phyloP scores from a whole-genome alignment of 2,888 invertebrate species.

The Clanis bilineata region DNA sequence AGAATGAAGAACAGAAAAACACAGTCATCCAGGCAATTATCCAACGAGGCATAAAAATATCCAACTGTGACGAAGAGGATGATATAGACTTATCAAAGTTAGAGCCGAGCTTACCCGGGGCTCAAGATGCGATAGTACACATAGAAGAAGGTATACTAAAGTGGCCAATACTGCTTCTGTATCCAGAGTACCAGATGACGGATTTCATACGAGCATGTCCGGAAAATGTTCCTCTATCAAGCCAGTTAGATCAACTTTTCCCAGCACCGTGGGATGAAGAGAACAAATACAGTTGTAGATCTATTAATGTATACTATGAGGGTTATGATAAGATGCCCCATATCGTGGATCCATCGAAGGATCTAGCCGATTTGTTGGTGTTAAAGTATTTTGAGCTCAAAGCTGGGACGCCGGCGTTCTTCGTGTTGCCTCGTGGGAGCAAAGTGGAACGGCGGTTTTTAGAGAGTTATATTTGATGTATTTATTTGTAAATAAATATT shows the following conservation, averaged over 20 bases:
- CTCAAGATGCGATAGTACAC: conserved; percentile 84
- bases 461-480: conserved; percentile 63
- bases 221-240: conserved; percentile 85
- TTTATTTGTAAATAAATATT: conserved; percentile 3
- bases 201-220: conserved; percentile 93
- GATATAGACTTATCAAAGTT: conserved; percentile 78
- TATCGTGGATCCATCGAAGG: conserved; percentile 78
- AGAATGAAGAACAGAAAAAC: conserved; percentile 66
- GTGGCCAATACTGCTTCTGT: conserved; percentile 95
- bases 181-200: conserved; percentile 93
- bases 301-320: conserved; percentile 88
- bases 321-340: conserved; percentile 84
- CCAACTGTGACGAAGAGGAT: conserved; percentile 74
- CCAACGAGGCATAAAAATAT: conserved; percentile 77
- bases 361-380: conserved; percentile 83
- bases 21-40: conserved; percentile 66
- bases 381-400: conserved; percentile 83
- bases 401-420: conserved; percentile 86
- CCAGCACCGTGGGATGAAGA: conserved; percentile 88
- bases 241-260: conserved; percentile 82
- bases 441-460: conserved; percentile 82
- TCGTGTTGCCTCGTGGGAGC: conserved; percentile 82
- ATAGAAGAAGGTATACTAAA: conserved; percentile 83
- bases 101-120: conserved; percentile 85
- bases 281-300: conserved; percentile 82